Conservation (phyloP, 1,140 invertebrate genomes). For the Drosophila gunungcola region DNA sequence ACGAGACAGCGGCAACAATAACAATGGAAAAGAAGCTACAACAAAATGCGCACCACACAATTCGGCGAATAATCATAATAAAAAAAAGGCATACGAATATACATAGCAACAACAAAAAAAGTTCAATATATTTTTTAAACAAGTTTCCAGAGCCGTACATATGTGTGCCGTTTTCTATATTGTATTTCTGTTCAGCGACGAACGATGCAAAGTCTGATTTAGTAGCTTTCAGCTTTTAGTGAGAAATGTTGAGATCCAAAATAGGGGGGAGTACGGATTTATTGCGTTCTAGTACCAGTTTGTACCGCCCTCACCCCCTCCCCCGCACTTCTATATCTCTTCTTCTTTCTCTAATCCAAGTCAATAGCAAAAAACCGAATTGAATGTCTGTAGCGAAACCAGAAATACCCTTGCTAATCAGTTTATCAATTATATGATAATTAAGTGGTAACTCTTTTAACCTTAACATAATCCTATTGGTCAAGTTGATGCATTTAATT, state of each 20-base stretch:
- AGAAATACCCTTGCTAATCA: slow-evolving; percentile 2
- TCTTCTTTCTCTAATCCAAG: slow-evolving; percentile 16
- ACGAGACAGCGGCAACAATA: slow-evolving; percentile 51
- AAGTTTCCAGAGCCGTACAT: slow-evolving; percentile 57
- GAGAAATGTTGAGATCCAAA: slow-evolving; percentile 22
- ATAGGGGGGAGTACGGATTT: slow-evolving; percentile 13
- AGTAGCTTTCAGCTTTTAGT: slow-evolving; percentile 22
- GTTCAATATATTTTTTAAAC: slow-evolving; percentile 71
- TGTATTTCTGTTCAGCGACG: slow-evolving; percentile 12
- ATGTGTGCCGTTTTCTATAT: slow-evolving; percentile 25
- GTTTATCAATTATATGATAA: too few relatives aligned
- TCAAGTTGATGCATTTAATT: too few relatives aligned
- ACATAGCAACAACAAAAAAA: slow-evolving; percentile 34
- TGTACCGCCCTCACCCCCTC: slow-evolving; percentile 21
- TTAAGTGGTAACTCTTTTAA: too few relatives aligned
- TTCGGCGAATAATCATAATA: slow-evolving; percentile 65
- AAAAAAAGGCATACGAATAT: slow-evolving; percentile 34
- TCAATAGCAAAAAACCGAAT: neutral
- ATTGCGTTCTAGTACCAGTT: slow-evolving; percentile 63
- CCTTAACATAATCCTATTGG: too few relatives aligned
- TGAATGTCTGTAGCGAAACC: neutral
- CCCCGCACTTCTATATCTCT: neutral
- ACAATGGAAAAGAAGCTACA: slow-evolving; percentile 67
- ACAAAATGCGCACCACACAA: slow-evolving; percentile 80
- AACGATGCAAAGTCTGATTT: slow-evolving; percentile 36